These are phyloP conservation scores for Hystrix cristata DNA, from an alignment of 2,113 vertebrate genomes.

Conservation along the genomic window DNA sequence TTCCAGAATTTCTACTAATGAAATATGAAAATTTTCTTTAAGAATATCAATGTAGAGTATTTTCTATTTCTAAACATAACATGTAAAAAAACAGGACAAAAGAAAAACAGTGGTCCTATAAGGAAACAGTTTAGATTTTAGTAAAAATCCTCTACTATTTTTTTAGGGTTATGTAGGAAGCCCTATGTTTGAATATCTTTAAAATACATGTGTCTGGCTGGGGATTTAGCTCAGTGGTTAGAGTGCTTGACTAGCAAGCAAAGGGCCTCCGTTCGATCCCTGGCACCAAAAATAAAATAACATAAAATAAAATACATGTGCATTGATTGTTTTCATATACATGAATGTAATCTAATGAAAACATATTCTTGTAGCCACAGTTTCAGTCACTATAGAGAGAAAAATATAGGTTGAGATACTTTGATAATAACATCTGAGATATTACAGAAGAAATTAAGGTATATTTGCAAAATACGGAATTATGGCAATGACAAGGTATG, in stretches of 20 bases:
- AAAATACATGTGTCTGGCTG: neutral
- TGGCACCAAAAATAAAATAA: too few species aligned
- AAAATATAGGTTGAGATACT: neutral
- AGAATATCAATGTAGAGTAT: neutral
- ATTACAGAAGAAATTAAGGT: neutral
- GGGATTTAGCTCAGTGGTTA: too few species aligned
- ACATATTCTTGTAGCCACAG: neutral
- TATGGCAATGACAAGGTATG: neutral
- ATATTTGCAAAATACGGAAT: neutral
- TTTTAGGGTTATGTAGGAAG: neutral
- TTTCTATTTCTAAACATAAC: neutral
- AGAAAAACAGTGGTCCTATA: neutral
- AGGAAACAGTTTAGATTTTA: neutral
- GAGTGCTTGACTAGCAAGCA: too few species aligned
- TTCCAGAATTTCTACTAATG: neutral
- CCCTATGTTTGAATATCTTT: neutral
- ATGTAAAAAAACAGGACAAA: neutral
- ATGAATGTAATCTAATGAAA: neutral
- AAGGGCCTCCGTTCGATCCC: too few species aligned
- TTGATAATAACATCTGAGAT: neutral
- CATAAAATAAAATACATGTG: neutral
- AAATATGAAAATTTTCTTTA: neutral
- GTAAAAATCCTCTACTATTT: neutral
- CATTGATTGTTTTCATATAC: neutral
- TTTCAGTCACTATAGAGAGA: neutral